These are phyloP conservation scores for Mayetiola destructor DNA, from an alignment of 2,888 invertebrate species.

Conservation along the genomic window DNA sequence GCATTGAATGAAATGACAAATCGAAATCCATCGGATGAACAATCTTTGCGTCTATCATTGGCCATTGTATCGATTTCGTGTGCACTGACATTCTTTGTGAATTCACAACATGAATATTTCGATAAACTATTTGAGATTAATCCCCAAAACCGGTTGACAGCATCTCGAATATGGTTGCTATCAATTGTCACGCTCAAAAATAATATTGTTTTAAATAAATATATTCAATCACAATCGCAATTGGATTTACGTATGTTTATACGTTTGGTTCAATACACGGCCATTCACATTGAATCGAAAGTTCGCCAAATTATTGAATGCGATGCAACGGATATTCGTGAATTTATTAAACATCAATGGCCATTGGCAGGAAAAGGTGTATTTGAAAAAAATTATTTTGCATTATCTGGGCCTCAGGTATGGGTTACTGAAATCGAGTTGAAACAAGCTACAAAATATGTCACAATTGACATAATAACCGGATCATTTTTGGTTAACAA, in stretches of 20 bases:
- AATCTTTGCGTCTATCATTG: not conserved
- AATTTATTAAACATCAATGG: not conserved
- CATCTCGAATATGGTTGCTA: not conserved
- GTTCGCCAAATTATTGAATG: not conserved
- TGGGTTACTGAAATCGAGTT: not conserved
- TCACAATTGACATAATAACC: not conserved
- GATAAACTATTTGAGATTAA: not conserved
- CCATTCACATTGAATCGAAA: not conserved
- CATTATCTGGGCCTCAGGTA: not conserved
- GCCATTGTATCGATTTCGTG: not conserved
- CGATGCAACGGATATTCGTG: not conserved
- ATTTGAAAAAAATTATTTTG: not conserved
- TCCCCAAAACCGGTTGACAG: not conserved
- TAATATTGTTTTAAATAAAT: not conserved
- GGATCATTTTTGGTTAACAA: conserved; percentile 7
- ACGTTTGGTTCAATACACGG: not conserved
- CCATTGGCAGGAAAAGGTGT: not conserved
- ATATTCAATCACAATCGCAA: not conserved
- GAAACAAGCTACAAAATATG: not conserved
- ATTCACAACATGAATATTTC: not conserved
- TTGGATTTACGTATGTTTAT: not conserved
- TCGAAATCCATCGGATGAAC: not conserved
- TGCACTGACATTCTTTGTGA: not conserved
- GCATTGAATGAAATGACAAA: not conserved
- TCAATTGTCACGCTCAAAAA: not conserved